phyloP scores from a whole-genome alignment of 1,140 invertebrate genomes.

The Drosophila serrata region DNA sequence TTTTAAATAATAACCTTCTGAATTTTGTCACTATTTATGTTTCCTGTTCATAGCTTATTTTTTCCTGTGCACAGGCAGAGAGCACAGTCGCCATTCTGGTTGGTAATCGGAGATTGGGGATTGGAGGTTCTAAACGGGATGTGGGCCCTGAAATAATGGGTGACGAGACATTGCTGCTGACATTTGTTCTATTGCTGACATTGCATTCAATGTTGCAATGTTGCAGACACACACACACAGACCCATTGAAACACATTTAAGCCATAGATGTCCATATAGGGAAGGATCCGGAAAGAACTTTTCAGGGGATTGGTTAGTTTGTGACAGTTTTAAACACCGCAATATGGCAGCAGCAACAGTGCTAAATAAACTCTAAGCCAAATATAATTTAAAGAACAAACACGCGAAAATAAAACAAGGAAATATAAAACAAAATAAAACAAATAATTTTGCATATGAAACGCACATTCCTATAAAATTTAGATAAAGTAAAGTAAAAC shows the following conservation, averaged over 20 bases:
- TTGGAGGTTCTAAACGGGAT: constrained; percentile 2
- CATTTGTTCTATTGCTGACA: constrained; percentile 73
- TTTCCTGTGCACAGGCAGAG: neutral
- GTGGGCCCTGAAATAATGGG: constrained; percentile 57
- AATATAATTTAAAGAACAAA: constrained; percentile 53
- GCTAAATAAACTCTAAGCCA: constrained; percentile 31
- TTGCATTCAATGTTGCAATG: constrained; percentile 53
- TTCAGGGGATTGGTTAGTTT: constrained; percentile 4
- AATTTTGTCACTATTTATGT: neutral
- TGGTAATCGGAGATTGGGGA: constrained; percentile 19
- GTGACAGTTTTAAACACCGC: constrained; percentile 33
- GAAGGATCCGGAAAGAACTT: neutral
- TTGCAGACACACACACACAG: constrained; percentile 23
- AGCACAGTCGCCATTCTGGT: constrained; percentile 4
- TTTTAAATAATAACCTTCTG: too few species aligned
- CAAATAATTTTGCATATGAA: too few species aligned
- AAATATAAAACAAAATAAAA: neutral
- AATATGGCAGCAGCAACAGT: constrained; percentile 17
- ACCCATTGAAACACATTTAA: constrained; percentile 13
- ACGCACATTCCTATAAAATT: neutral
- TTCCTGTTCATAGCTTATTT: neutral
- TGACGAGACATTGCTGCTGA: constrained; percentile 64
- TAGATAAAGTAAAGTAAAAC: neutral
- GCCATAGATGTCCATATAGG: neutral
- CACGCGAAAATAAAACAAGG: neutral